These are phyloP conservation scores for Vireo griseus DNA, from an alignment of 2,797 vertebrate genomes.

Conservation along the genomic window DNA sequence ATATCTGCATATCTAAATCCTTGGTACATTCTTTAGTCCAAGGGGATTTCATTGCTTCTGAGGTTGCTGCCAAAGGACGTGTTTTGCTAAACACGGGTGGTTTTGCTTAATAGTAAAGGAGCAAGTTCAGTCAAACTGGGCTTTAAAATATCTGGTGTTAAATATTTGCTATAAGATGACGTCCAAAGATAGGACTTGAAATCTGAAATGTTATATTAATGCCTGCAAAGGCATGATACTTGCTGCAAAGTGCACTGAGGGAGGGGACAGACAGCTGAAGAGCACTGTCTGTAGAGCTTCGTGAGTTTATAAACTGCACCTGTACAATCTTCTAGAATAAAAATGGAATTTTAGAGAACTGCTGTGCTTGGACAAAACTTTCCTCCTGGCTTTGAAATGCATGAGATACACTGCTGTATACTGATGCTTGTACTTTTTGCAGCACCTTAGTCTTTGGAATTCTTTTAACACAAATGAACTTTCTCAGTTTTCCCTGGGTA, in stretches of 20 bases:
- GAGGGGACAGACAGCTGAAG: background rate
- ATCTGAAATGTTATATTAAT: background rate
- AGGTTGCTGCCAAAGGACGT: background rate
- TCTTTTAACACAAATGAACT: background rate
- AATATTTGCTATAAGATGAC: background rate
- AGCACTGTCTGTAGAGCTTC: background rate
- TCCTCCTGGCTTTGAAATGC: background rate
- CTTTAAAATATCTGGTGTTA: background rate
- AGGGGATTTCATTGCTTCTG: background rate
- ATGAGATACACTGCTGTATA: background rate
- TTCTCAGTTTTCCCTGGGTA: background rate
- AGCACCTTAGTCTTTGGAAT: background rate
- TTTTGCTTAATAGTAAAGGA: background rate
- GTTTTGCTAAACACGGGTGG: background rate
- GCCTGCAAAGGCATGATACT: background rate
- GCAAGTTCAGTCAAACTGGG: background rate
- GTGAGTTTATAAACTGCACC: background rate
- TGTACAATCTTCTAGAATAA: background rate
- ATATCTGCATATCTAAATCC: constrained; percentile 21
- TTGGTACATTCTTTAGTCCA: background rate
- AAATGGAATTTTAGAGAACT: background rate
- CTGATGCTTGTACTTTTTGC: background rate
- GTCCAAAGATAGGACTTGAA: background rate
- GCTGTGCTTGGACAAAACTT: background rate
- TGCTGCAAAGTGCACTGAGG: background rate